Base-by-base conservation (phyloP, 2,113 vertebrate genomes). In the Equus quagga region DNA sequence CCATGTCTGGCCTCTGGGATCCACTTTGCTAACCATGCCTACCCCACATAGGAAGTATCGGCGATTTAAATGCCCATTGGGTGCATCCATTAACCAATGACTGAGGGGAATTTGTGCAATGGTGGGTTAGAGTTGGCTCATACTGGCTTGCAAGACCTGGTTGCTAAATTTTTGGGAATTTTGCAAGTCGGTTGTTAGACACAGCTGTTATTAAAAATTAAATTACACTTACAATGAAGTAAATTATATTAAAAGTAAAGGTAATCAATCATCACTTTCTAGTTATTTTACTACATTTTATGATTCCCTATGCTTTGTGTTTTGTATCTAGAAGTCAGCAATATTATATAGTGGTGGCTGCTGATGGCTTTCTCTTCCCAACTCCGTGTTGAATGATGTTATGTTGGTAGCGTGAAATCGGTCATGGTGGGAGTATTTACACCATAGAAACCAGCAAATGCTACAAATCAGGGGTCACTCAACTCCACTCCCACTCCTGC, bases 161-260 rank as follows among this genome's bases (percentile, higher is more conserved):
- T 75, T 10, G 54, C 60, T 93, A 41, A 65, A 56, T 94, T 96
- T 95, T 95, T 19, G 88, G 85, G 65, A 88, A 85, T 91, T 96
- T 78, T 54, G 13, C 11, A 0, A 82, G 67, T 85, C 17, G 24
- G 12, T 93, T 97, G 62, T 95, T 94, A 88, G 93, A 95, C 36
- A 91, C 23, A 91, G 76, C 46, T 8, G 0, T 91, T 91, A 89
- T 90, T 93, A 94, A 93, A 97, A 93, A 81, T 88, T 81, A 54
- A 88, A 94, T 93, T 87, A 87, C 11, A 36, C 26, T 86, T 89
- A 70, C 15, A 91, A 85, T 92, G 70, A 96, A 82, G 86, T 95
- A 94, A 88, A 60, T 82, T 76, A 13, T 73, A 73, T 67, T 58
- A 94, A 97, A 97, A 96, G 72, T 93, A 79, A 91, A 94, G 54